These are phyloP conservation scores for Spilosoma lubricipeda DNA, from an alignment of 2,888 invertebrate genomes.

Conservation along the genomic window DNA sequence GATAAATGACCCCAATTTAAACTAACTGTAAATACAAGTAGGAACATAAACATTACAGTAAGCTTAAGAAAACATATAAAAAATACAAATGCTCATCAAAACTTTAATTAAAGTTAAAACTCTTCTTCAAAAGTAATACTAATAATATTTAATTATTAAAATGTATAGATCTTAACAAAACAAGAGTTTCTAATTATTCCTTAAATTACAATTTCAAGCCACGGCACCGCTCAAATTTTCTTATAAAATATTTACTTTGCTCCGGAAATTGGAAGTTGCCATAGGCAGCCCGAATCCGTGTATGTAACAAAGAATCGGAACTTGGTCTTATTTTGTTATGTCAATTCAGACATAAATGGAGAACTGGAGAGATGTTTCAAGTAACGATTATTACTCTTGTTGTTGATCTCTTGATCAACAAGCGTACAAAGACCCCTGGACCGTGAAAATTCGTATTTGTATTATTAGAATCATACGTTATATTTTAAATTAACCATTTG, in stretches of 20 bases:
- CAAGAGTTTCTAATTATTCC: not conserved
- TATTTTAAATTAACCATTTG: too few species aligned
- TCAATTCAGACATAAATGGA: not conserved
- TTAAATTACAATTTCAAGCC: not conserved
- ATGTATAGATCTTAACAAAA: not conserved
- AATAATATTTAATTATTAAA: not conserved
- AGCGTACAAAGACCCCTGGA: not conserved
- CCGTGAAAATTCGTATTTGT: too few species aligned
- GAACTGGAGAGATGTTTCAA: not conserved
- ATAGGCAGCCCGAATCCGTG: not conserved
- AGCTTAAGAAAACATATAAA: too few species aligned
- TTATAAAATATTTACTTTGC: slow-evolving; percentile 3
- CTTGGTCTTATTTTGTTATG: not conserved
- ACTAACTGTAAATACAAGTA: too few species aligned
- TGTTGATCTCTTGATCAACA: too few species aligned
- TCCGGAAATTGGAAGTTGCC: not conserved
- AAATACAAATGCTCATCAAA: not conserved
- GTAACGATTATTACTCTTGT: too few species aligned
- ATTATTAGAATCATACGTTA: too few species aligned
- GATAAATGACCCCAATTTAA: too few species aligned
- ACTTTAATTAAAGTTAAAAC: not conserved
- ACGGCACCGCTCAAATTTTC: slow-evolving; percentile 9
- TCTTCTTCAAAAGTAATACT: not conserved
- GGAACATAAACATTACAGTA: too few species aligned
- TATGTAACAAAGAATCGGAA: not conserved